Evolutionary conservation across 2,797 vertebrate species (phyloP).

Genomic region (Enteromius unitaeniatus): DNA sequence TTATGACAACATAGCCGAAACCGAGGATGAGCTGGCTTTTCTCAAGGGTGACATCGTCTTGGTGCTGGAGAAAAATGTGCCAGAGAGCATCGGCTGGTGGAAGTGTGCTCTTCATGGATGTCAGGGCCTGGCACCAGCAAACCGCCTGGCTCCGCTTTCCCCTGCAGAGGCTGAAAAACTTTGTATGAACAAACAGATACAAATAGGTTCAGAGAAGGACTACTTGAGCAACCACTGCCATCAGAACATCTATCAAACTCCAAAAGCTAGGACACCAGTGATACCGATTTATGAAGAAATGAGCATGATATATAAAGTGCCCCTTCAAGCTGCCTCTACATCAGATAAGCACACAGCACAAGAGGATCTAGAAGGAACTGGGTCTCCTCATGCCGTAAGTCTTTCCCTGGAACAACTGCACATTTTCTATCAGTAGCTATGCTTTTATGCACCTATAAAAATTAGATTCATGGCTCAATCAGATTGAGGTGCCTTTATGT

Average conservation of each 20-base stretch:
- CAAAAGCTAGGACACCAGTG: constrained; percentile 60
- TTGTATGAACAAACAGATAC: neutral
- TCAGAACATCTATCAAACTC: constrained; percentile 83
- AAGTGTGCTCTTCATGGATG: constrained; percentile 86
- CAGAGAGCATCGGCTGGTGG: constrained; percentile 91
- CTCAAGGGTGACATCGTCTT: constrained; percentile 88
- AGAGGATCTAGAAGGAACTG: constrained; percentile 65
- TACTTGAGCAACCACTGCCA: neutral
- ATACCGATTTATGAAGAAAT: constrained; percentile 81
- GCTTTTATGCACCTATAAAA: neutral
- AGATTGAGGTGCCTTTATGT: neutral
- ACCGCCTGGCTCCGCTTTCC: constrained; percentile 84
- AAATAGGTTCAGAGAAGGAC: neutral
- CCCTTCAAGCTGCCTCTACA: constrained; percentile 57
- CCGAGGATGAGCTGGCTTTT: constrained; percentile 90
- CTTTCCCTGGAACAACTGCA: neutral
- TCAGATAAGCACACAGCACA: constrained; percentile 64
- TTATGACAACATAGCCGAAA: constrained; percentile 93
- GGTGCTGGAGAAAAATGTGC: constrained; percentile 82
- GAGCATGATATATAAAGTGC: constrained; percentile 79
- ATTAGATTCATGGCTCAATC: neutral
- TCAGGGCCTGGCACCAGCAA: constrained; percentile 91
- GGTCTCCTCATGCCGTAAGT: constrained; percentile 75
- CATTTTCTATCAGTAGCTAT: neutral
- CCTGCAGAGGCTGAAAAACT: constrained; percentile 51